These are phyloP conservation scores for Drosophila acutilabella DNA, from an alignment of 2,888 invertebrate species.

Conservation along the genomic window DNA sequence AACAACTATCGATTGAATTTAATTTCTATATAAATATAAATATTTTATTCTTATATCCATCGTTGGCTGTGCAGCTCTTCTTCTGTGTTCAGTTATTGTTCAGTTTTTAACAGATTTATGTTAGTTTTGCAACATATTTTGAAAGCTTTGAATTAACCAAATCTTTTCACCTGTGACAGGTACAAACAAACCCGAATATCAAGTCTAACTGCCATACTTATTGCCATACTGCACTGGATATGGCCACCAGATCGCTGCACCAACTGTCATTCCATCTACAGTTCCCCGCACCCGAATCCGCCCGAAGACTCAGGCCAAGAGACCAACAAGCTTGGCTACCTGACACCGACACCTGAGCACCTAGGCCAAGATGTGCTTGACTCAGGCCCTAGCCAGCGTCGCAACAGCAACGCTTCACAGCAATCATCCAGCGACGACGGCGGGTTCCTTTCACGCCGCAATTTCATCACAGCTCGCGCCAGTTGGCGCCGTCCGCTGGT, in stretches of 20 bases:
- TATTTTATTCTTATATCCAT: no score
- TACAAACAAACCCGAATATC: constrained; percentile 97
- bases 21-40: no score
- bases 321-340: constrained; percentile 78
- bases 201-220: constrained; percentile 91
- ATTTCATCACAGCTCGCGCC: constrained; percentile 86
- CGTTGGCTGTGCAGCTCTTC: neutral
- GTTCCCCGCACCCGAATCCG: constrained; percentile 83
- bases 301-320: constrained; percentile 77
- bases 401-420: constrained; percentile 87
- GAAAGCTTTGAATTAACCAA: neutral
- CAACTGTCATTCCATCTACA: constrained; percentile 86
- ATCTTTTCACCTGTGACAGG: constrained; percentile 86
- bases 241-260: constrained; percentile 91
- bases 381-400: constrained; percentile 78
- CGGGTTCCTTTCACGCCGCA: constrained; percentile 90
- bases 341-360: constrained; percentile 33
- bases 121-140: neutral
- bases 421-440: constrained; percentile 92
- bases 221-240: constrained; percentile 90
- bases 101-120: neutral
- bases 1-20: no score
- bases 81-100: neutral
- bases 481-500: constrained; percentile 89
- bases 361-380: constrained; percentile 67